These are phyloP conservation scores for Chauna torquata DNA, from an alignment of 2,113 vertebrate species.

Conservation along the genomic window DNA sequence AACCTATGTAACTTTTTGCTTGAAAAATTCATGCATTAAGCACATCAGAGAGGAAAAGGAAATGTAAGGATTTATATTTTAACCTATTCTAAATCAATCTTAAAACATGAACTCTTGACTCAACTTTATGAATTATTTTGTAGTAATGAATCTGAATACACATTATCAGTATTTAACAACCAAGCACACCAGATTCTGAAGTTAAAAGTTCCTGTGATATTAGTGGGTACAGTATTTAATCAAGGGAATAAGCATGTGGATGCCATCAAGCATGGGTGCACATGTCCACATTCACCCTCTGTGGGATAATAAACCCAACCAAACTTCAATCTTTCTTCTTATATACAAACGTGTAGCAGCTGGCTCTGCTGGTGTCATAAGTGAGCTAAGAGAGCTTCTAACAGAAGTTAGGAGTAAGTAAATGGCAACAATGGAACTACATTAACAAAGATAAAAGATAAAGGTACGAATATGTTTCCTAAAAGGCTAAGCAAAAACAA, in stretches of 20 bases:
- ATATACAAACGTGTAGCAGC: neutral
- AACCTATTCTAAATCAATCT: neutral
- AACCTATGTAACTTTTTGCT: neutral
- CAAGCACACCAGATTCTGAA: neutral
- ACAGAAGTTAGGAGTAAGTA: neutral
- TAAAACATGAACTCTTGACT: neutral
- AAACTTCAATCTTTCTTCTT: neutral
- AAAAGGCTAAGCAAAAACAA: neutral
- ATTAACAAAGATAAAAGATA: neutral
- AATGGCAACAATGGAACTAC: neutral
- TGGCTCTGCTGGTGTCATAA: neutral
- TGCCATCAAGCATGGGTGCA: no score
- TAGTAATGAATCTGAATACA: neutral
- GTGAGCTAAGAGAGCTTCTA: neutral
- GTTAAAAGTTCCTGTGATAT: neutral
- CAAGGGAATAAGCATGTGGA: neutral
- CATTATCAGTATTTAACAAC: neutral
- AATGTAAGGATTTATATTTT: neutral
- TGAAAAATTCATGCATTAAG: neutral
- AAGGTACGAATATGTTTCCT: neutral
- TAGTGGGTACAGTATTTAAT: neutral
- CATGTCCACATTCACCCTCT: neutral
- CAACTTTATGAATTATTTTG: neutral
- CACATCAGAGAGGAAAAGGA: conserved; percentile 1
- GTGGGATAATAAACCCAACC: neutral